phyloP scores from a whole-genome alignment of 2,797 vertebrate genomes.

The Esox masquinongy region DNA sequence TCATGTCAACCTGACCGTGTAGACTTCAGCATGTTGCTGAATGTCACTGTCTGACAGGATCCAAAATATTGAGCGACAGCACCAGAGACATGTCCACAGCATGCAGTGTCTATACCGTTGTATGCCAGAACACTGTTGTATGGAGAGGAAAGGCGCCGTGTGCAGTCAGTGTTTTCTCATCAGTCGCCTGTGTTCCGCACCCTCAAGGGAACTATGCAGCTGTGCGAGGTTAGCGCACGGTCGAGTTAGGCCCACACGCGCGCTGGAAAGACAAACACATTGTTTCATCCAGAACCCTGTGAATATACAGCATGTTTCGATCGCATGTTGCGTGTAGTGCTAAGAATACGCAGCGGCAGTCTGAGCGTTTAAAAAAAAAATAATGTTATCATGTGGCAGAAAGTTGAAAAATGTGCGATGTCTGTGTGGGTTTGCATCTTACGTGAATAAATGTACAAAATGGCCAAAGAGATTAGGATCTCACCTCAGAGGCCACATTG shows the following conservation, averaged over 20 bases:
- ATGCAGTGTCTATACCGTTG: slow-evolving; percentile 40
- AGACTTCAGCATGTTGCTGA: slow-evolving; percentile 58
- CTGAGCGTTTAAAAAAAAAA: neutral
- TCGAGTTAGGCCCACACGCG: slow-evolving; percentile 60
- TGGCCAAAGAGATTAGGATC: neutral
- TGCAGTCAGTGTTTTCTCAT: slow-evolving; percentile 49
- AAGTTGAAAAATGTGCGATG: neutral
- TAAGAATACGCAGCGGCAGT: neutral
- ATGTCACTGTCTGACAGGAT: slow-evolving; percentile 69
- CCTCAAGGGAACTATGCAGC: slow-evolving; percentile 74
- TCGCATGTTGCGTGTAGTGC: neutral
- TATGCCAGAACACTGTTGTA: slow-evolving; percentile 66
- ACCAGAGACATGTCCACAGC: slow-evolving; percentile 61
- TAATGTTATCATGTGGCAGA: neutral
- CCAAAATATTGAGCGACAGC: slow-evolving; percentile 73
- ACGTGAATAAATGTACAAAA: neutral
- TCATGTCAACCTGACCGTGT: slow-evolving; percentile 17
- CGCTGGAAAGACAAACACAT: neutral
- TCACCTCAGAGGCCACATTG: neutral
- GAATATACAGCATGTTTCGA: neutral
- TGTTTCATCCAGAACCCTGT: neutral
- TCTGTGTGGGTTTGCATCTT: neutral
- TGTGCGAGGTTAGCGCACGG: slow-evolving; percentile 76
- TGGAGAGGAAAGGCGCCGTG: slow-evolving; percentile 63
- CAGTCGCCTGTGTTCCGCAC: slow-evolving; percentile 71